Percentiles rank a stretch among this genome's conserved stretches.
phyloP scores from a whole-genome alignment of 2,888 invertebrate genomes.

The Theodoxus fluviatilis region DNA sequence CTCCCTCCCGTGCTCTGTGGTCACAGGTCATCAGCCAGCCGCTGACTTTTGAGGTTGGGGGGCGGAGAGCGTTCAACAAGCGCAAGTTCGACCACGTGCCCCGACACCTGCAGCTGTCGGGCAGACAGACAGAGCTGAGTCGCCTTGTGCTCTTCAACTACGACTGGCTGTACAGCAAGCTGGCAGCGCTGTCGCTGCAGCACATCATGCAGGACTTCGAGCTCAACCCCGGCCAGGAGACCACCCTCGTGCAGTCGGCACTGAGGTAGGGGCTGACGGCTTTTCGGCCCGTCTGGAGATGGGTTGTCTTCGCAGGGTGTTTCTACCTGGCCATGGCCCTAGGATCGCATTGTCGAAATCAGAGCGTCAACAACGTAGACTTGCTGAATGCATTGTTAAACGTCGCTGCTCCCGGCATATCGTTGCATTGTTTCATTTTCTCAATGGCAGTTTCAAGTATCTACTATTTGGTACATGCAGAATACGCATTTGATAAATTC shows the following conservation, averaged over 20 bases:
- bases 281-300: too few species aligned
- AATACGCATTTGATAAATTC: too few species aligned
- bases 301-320: too few species aligned
- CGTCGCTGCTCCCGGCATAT: too few species aligned
- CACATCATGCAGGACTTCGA: conserved; percentile 59
- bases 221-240: conserved; percentile 57
- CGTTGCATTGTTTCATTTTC: too few species aligned
- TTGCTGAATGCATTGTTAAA: too few species aligned
- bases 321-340: too few species aligned
- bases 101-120: conserved; percentile 56
- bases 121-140: conserved; percentile 59
- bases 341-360: too few species aligned
- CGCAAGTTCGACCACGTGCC: conserved; percentile 63
- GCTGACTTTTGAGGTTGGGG: conserved; percentile 43
- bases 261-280: too few species aligned
- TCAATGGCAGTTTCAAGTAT: too few species aligned
- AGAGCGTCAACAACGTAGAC: too few species aligned
- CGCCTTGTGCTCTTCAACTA: conserved; percentile 60
- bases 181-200: conserved; percentile 58
- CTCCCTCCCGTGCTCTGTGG: background rate
- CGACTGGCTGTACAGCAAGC: conserved; percentile 63
- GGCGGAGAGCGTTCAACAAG: conserved; percentile 57
- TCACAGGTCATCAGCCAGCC: conserved; percentile 52
- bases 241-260: conserved; percentile 52
- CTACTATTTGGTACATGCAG: too few species aligned